phyloP scores from a whole-genome alignment of 2,888 invertebrate genomes.

The Synanthedon formicaeformis region DNA sequence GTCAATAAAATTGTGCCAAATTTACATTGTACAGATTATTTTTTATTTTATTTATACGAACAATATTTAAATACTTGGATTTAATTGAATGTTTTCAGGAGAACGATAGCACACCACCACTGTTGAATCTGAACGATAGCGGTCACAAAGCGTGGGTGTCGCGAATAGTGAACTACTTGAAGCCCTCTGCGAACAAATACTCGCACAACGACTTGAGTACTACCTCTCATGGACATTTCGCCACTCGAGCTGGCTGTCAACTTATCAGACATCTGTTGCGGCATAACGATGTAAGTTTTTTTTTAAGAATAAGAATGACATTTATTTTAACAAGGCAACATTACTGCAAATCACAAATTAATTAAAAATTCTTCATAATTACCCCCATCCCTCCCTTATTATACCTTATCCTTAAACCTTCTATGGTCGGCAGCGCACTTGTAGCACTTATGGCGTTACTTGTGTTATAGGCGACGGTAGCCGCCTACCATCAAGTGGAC shows the following conservation, averaged over 20 bases:
- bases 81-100: background rate
- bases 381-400: too few species aligned
- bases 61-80: too few species aligned
- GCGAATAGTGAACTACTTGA: conserved; percentile 85
- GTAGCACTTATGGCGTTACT: too few species aligned
- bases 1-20: too few species aligned
- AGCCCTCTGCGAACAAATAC: conserved; percentile 88
- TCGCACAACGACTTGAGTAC: conserved; percentile 82
- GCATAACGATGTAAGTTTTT: conserved; percentile 70
- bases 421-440: too few species aligned
- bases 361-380: background rate
- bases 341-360: background rate
- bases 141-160: conserved; percentile 65
- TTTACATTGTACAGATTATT: too few species aligned
- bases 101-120: background rate
- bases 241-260: conserved; percentile 77
- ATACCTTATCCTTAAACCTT: too few species aligned
- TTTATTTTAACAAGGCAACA: background rate
- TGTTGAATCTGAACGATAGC: conserved; percentile 52
- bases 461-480: too few species aligned
- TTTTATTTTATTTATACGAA: too few species aligned
- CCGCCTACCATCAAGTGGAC: too few species aligned
- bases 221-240: conserved; percentile 69
- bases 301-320: too few species aligned
- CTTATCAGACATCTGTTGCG: conserved; percentile 80